Evolutionary conservation across 2,797 vertebrate species (phyloP), one percentile per base, ranked within the genome.

Genomic region (Rhodeus uyekii): DNA sequence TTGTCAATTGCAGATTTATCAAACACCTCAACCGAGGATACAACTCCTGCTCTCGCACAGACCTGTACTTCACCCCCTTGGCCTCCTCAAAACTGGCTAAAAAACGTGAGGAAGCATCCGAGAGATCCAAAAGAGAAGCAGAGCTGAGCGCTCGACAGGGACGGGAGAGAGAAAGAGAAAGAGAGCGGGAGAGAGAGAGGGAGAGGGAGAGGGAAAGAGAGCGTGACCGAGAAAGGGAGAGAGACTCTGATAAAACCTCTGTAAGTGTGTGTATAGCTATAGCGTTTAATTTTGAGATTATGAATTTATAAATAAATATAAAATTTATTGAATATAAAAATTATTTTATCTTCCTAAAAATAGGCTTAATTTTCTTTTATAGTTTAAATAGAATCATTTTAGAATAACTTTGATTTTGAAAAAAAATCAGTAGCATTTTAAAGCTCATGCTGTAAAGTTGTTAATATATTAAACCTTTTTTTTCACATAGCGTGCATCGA

Each of bases 21-120:
- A 99, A 98, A 87, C 96, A 98, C 88, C 92, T 98, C 89, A 97
- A 97, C 92, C 96, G 98, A 71, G 97, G 98, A 68, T 97, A 97
- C 93, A 99, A 99, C 90, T 97, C 97, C 0, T 99, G 98, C 72
- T 95, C 96, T 0, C 94, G 98, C 84, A 95, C 98, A 36, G 98
- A 99, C 86, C 88, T 99, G 53, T 98, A 96, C 93, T 99, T 99
- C 88, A 98, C 97, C 81, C 98, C 98, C 0, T 94, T 99, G 78
- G 94, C 96, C 0, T 95, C 96, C 27, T 99, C 98, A 7, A 99
- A 99, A 85, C 91, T 99, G 89, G 97, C 98, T 86, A 99, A 98
- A 93, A 99, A 99, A 89, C 93, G 98, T 67, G 98, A 99, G 90
- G 98, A 99, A 88, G 96, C 95, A 2, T 90, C 96, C 0, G 98